phyloP scores from a whole-genome alignment of 2,113 vertebrate genomes.

The Nothoprocta perdicaria region DNA sequence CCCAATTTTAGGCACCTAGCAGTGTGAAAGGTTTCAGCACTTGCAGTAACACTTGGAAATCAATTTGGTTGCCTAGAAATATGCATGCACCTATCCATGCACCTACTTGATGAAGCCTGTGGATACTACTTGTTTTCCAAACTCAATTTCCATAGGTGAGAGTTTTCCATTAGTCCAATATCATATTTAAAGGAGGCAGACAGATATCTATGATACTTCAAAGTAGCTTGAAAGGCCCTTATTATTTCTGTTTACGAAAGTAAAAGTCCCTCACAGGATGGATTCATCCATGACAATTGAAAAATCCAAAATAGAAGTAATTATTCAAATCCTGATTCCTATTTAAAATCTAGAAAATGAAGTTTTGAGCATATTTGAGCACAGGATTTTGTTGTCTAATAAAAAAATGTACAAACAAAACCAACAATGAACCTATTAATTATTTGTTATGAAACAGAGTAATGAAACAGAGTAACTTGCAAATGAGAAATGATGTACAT shows the following conservation, averaged over 20 bases:
- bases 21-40: background rate
- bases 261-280: rapidly evolving
- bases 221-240: background rate
- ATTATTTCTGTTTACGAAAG: background rate
- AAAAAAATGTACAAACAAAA: too few relatives aligned
- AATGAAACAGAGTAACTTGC: background rate
- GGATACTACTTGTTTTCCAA: background rate
- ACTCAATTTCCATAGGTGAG: background rate
- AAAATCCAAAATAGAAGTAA: background rate
- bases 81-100: background rate
- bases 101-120: background rate
- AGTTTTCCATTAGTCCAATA: too few relatives aligned
- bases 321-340: background rate
- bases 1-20: background rate
- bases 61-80: background rate
- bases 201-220: rapidly evolving
- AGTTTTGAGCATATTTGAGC: background rate
- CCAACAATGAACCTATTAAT: background rate
- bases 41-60: background rate
- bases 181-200: background rate
- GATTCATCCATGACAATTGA: background rate
- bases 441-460: background rate
- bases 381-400: too few relatives aligned
- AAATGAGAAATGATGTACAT: background rate
- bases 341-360: background rate